These are phyloP conservation scores for Drosophila kikkawai DNA, from an alignment of 1,140 invertebrate species.

Conservation along the genomic window DNA sequence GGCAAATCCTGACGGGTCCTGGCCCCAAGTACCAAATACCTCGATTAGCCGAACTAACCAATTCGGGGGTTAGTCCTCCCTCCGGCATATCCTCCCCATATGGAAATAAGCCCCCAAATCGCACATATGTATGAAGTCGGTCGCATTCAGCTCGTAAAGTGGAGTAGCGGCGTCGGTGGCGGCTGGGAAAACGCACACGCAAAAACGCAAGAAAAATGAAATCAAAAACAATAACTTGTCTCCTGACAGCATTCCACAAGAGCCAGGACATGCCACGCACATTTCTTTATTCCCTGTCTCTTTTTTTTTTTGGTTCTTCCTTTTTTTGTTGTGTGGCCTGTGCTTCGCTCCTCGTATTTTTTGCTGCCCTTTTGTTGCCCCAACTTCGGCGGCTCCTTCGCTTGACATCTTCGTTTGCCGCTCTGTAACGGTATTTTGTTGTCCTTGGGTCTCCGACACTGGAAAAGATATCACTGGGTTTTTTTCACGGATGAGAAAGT, in stretches of 20 bases:
- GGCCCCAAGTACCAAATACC: conserved; percentile 64
- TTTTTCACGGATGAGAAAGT: background rate
- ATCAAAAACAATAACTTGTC: conserved; percentile 83
- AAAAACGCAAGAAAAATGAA: conserved; percentile 77
- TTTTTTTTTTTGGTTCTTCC: background rate
- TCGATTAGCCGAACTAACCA: conserved; percentile 81
- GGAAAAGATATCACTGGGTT: background rate
- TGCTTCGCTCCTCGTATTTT: conserved; percentile 38
- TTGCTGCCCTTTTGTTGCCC: conserved; percentile 35
- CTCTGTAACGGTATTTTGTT: conserved; percentile 51
- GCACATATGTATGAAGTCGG: conserved; percentile 48
- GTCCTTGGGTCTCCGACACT: conserved; percentile 19
- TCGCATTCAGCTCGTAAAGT: conserved; percentile 51
- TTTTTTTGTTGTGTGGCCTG: conserved; percentile 12
- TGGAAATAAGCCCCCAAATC: conserved; percentile 72
- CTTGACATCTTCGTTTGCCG: conserved; percentile 76
- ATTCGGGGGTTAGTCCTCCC: conserved; percentile 43
- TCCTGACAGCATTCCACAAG: conserved; percentile 82
- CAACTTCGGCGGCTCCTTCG: conserved; percentile 52
- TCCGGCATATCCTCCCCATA: conserved; percentile 43
- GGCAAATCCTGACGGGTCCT: conserved; percentile 52
- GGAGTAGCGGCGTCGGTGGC: conserved; percentile 9
- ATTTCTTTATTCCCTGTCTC: conserved; percentile 40
- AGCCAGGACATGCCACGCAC: conserved; percentile 67
- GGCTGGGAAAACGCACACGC: conserved; percentile 41